Evolutionary conservation across 1,140 invertebrate species (phyloP).

Genomic region (Drosophila sp.): DNA sequence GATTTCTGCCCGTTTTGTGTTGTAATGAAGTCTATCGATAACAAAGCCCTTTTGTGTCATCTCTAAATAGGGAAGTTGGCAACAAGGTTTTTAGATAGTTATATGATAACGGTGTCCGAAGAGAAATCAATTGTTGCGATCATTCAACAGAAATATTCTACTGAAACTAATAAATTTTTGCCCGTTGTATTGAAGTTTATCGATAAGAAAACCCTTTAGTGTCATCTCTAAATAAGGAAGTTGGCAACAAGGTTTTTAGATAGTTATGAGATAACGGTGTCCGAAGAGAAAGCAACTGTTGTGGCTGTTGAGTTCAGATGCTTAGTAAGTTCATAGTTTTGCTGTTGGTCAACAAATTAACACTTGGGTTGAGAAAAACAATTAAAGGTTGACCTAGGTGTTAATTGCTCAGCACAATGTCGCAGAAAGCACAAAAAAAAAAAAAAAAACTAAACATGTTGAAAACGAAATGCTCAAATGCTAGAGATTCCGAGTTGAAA

Average conservation of each 20-base stretch:
- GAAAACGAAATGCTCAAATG: constrained; percentile 27
- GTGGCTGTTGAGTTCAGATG: background rate
- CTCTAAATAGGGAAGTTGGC: too few species aligned
- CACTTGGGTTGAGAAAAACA: constrained; percentile 24
- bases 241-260: background rate
- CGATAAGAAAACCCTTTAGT: too few species aligned
- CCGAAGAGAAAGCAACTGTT: constrained; percentile 5
- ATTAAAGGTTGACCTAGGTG: constrained; percentile 41
- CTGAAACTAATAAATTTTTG: too few species aligned
- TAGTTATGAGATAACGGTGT: background rate
- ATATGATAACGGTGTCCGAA: background rate
- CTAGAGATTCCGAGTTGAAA: background rate
- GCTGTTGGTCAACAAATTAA: constrained; percentile 56
- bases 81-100: too few species aligned
- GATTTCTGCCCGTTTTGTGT: too few species aligned
- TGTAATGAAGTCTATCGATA: too few species aligned
- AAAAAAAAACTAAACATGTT: background rate
- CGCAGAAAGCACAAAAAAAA: constrained; percentile 1
- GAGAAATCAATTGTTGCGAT: too few species aligned
- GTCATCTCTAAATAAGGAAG: too few species aligned
- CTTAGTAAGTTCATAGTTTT: constrained; percentile 6
- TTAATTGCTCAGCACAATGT: constrained; percentile 54
- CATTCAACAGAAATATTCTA: too few species aligned
- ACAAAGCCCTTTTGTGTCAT: too few species aligned
- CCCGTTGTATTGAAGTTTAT: too few species aligned